Conservation (phyloP, 92 coral and sea anemone species). For the Paramuricea clavata region DNA sequence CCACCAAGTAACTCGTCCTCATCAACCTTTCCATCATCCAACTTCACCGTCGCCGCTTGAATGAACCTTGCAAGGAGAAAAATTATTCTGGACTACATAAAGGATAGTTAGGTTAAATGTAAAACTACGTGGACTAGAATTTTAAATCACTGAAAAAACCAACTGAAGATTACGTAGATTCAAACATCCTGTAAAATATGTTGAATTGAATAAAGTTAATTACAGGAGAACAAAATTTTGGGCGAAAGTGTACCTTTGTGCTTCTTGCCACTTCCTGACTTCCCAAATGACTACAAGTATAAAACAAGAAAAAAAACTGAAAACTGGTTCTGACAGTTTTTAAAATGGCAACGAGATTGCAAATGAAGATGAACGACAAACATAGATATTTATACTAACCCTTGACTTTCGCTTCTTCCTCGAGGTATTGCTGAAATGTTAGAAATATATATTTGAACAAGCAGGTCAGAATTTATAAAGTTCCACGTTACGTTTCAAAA, state of each 20-base stretch:
- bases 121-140: no score
- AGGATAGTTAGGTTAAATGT: no score
- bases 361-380: no score
- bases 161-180: not conserved
- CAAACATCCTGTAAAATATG: not conserved
- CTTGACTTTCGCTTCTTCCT: constrained; percentile 42
- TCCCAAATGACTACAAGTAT: constrained; percentile 25
- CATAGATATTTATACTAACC: constrained; percentile 8
- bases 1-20: not conserved
- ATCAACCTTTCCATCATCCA: not conserved
- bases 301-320: not conserved
- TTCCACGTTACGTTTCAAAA: no score
- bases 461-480: not conserved
- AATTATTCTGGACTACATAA: not conserved
- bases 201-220: not conserved
- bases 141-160: not conserved
- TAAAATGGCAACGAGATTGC: not conserved
- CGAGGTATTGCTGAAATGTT: not conserved
- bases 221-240: not conserved
- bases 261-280: constrained; percentile 32
- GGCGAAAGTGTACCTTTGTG: not conserved
- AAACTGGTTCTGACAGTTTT: not conserved
- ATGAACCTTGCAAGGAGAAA: not conserved
- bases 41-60: not conserved
- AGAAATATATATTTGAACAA: no score